Base-by-base conservation (phyloP, 2,888 invertebrate species). In the Hyppa rectilinea region DNA sequence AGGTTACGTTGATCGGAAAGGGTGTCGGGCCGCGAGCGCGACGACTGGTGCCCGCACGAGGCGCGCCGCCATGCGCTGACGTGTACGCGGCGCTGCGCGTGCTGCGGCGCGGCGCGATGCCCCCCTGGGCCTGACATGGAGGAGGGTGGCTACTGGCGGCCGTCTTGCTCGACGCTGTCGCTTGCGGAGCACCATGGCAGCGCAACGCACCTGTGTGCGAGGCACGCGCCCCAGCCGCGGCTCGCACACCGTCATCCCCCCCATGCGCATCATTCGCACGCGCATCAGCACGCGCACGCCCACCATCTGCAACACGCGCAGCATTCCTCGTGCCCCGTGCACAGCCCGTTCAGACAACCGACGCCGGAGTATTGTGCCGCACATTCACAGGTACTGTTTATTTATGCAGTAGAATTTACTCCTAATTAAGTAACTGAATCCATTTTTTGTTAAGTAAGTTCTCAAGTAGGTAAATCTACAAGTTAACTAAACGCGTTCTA, bases 311-410 rank as follows among this genome's bases (percentile, higher is more conserved):
- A 88, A 88, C 94, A 91, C 94, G 95, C 92, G 87, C 91, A 92
- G 77, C 93, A 93, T 85, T 67, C 88, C 89, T 96, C 97, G 88
- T 97, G 97, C 88, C 97, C 97, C 58, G 97, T 97, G 88, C 97
- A 97, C 94, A 97, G 97, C 88, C 97, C 97, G 36, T 97, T 97
- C 91, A 95, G 97, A 80, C 97, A 97, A 85, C 95, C 95, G 34
- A 93, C 95, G 85, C 96, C 96, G 52, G 95, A 96, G 77, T 96
- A 93, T 82, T 96, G 96, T 87, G 95, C 95, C 23, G 95, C 95
- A 52, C 95, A 95, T 87, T 92, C 95, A 82, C 96, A 96, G 96
- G 96, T 96, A 86, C 29, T 31, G 23, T 49, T 40, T 17, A 45
- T 12, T 59, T 23, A 45, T 65, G 52, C 4, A 34, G 36, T 72